Evolutionary conservation across 2,797 vertebrate genomes (phyloP), one percentile per base, ranked within the genome.

Genomic region (Sarcoramphus papa): DNA sequence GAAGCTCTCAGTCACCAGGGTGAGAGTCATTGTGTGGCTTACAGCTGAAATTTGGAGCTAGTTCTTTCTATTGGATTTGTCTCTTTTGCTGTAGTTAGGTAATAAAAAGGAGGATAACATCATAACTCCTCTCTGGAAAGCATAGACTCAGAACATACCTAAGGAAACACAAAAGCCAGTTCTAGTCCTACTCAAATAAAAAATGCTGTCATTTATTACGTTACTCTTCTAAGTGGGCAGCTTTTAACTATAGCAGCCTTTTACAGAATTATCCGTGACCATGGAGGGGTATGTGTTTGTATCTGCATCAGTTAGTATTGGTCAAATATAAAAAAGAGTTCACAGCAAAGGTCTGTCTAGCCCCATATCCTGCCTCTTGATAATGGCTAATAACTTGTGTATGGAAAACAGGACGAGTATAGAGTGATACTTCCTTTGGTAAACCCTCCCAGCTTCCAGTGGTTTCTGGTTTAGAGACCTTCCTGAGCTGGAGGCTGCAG

Each of bases 341-440:
- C 82, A 59, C 68, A 80, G 75, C 75, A 95, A 64, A 88, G 62
- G 30, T 64, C 93, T 83, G 91, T 91, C 81, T 93, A 77, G 92
- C 57, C 50, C 82, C 87, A 91, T 81, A 95, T 96, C 95, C 94
- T 94, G 91, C 96, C 60, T 92, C 87, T 94, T 92, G 87, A 91
- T 93, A 95, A 62, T 68, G 90, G 85, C 78, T 83, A 92, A 92
- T 74, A 92, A 69, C 89, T 91, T 91, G 91, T 92, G 57, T 85
- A 91, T 90, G 68, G 92, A 95, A 97, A 97, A 95, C 91, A 96
- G 85, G 82, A 72, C 2, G 0, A 91, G 41, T 68, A 88, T 40
- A 21, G 92, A 85, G 85, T 88, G 94, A 91, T 86, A 90, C 85
- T 96, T 97, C 96, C 96, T 91, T 93, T 90, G 62, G 90, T 92